Percentiles rank a stretch among this genome's conserved stretches.
Conservation (phyloP, 2,888 invertebrate species). For the Holacanthella duospinosa region DNA sequence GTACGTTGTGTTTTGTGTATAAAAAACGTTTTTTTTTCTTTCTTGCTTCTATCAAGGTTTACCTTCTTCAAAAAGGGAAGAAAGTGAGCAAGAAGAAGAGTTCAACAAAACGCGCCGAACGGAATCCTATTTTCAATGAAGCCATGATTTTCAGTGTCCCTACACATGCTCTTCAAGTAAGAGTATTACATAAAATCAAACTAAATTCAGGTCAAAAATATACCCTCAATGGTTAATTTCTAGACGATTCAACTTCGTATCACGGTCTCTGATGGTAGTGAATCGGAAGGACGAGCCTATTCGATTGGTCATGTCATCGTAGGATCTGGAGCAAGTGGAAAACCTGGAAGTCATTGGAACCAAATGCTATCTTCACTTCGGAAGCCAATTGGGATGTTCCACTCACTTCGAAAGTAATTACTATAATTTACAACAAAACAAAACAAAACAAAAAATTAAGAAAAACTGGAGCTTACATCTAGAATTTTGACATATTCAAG, state of each 20-base stretch:
- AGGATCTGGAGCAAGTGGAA: slow-evolving; percentile 57
- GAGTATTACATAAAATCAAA: too few species aligned
- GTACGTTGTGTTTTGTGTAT: too few species aligned
- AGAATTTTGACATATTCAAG: too few species aligned
- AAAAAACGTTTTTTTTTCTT: too few species aligned
- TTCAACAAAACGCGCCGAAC: slow-evolving; percentile 60
- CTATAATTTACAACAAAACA: too few species aligned
- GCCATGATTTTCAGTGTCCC: slow-evolving; percentile 75
- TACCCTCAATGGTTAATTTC: slow-evolving; percentile 22
- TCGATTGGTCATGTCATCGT: slow-evolving; percentile 71
- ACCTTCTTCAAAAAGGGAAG: slow-evolving; percentile 65
- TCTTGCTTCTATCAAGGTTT: slow-evolving; percentile 52
- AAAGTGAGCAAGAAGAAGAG: slow-evolving; percentile 74
- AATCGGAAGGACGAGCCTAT: slow-evolving; percentile 47
- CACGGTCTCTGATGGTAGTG: slow-evolving; percentile 46
- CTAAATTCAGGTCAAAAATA: too few species aligned
- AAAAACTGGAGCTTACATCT: too few species aligned
- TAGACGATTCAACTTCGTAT: slow-evolving; percentile 65
- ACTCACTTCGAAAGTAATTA: slow-evolving; percentile 54
- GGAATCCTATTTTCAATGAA: slow-evolving; percentile 69
- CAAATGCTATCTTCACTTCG: slow-evolving; percentile 69
- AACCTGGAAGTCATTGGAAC: slow-evolving; percentile 66
- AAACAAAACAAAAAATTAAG: too few species aligned
- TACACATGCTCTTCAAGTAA: slow-evolving; percentile 56
- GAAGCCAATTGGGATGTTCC: slow-evolving; percentile 78